A percentile compares a stretch with the other conserved stretches of the same genome.
Conservation (phyloP, 1,140 invertebrate species). For the Macrostomum lignano region DNA sequence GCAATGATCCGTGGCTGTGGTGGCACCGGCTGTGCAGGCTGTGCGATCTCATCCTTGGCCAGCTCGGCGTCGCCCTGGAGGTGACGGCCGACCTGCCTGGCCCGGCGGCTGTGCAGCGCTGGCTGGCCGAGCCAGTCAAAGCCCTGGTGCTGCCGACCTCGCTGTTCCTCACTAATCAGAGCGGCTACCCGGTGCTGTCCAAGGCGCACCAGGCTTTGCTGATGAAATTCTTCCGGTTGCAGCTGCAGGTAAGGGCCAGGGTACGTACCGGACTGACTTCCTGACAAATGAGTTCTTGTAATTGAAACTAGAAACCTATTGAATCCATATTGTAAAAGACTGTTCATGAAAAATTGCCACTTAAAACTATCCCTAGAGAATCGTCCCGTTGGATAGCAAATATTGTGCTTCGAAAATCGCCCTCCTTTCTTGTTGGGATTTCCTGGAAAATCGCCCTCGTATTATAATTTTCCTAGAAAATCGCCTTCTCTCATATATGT, state of each 20-base stretch:
- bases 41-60: conserved; percentile 39
- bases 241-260: no score
- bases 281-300: no score
- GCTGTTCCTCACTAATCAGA: conserved; percentile 39
- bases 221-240: conserved; percentile 21
- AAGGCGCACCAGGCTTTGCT: conserved; percentile 49
- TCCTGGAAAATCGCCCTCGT: no score
- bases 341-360: no score
- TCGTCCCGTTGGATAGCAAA: no score
- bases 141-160: conserved; percentile 50
- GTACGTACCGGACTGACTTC: neutral
- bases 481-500: no score
- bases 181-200: conserved; percentile 61
- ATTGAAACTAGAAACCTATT: no score
- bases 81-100: conserved; percentile 38
- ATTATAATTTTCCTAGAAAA: no score
- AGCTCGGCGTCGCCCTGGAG: conserved; percentile 41
- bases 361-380: no score
- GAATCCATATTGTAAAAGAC: no score
- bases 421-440: no score
- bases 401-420: no score
- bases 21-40: conserved; percentile 54
- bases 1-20: conserved; percentile 15
- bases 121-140: conserved; percentile 67
- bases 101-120: conserved; percentile 39